Conservation (phyloP, 2,797 vertebrate genomes). For the Pelodytes ibericus region DNA sequence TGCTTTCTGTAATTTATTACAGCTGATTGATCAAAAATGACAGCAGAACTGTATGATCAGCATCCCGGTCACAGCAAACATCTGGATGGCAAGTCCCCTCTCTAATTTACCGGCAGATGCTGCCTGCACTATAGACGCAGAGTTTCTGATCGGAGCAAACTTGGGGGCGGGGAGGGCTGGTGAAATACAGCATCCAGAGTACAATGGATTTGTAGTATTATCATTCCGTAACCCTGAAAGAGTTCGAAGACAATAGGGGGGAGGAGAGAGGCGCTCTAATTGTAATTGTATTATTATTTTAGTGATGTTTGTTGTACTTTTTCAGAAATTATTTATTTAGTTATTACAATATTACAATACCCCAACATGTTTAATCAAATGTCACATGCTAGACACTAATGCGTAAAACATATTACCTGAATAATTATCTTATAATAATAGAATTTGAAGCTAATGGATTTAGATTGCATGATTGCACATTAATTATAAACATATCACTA, state of each 20-base stretch:
- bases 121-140: constrained; percentile 5
- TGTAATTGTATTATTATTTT: too few species aligned
- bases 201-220: too few species aligned
- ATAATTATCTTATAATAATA: background rate
- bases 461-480: background rate
- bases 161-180: background rate
- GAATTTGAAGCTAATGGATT: background rate
- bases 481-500: background rate
- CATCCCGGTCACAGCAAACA: constrained; percentile 33
- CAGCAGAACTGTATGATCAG: constrained; percentile 40
- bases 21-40: constrained; percentile 43
- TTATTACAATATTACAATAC: background rate
- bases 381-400: background rate
- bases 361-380: background rate
- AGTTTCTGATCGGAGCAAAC: background rate
- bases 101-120: constrained; percentile 46
- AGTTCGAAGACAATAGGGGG: too few species aligned
- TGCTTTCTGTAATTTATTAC: constrained; percentile 28
- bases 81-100: constrained; percentile 36
- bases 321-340: background rate
- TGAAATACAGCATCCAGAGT: too few species aligned
- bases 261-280: too few species aligned
- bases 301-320: too few species aligned
- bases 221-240: too few species aligned
- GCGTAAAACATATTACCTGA: background rate